Conservation (phyloP, 2,113 vertebrate species). For the Upupa epops region DNA sequence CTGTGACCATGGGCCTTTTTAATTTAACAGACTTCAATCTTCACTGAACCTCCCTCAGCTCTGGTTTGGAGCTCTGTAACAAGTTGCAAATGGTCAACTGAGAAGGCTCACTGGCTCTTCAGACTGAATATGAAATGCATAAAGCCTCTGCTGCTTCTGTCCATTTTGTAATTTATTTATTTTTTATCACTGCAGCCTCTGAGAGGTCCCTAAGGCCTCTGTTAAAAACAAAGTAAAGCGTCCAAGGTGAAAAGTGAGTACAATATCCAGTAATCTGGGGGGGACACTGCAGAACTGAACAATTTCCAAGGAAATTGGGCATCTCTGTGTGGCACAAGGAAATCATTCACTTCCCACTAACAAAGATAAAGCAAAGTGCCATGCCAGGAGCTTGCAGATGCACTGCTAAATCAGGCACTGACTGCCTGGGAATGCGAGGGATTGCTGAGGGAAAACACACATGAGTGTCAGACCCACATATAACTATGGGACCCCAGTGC, state of each 20-base stretch:
- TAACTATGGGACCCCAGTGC: not conserved
- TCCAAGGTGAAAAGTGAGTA: not conserved
- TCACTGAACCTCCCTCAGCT: not conserved
- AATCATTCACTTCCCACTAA: slow-evolving; percentile 39
- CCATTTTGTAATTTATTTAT: not conserved
- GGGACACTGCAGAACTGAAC: slow-evolving; percentile 23
- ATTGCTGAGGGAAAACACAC: not conserved
- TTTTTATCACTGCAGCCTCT: not conserved
- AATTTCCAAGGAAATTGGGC: slow-evolving; percentile 23
- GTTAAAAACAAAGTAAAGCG: not conserved
- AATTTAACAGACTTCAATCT: not conserved
- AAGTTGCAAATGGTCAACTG: not conserved
- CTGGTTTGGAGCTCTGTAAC: not conserved
- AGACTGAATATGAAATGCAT: not conserved
- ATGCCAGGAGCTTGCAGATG: slow-evolving; percentile 26
- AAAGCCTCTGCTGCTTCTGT: not conserved
- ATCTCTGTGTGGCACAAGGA: slow-evolving; percentile 28
- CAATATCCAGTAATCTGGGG: not conserved
- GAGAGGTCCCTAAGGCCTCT: not conserved
- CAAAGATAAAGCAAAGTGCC: slow-evolving; percentile 10
- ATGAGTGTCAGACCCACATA: rapidly evolving
- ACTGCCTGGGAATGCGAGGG: not conserved
- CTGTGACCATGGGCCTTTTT: not conserved
- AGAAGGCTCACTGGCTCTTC: not conserved
- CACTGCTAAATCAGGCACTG: not conserved